phyloP scores from a whole-genome alignment of 2,888 invertebrate genomes.

The Netelia fuscicornis region DNA sequence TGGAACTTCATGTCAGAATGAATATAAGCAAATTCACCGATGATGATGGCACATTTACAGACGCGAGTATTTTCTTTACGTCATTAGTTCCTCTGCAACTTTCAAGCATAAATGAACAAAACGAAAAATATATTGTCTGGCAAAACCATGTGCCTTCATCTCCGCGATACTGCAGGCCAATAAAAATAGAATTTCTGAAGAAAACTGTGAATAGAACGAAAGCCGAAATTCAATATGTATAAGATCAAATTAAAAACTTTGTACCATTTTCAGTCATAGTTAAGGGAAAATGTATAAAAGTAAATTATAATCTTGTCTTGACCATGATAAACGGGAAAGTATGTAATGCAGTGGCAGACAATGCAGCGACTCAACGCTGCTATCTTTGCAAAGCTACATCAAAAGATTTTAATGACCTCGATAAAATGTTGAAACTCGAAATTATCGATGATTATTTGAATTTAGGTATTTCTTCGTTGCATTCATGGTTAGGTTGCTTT shows the following conservation, averaged over 20 bases:
- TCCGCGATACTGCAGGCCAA: constrained; percentile 34
- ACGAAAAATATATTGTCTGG: too few relatives aligned
- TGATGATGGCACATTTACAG: constrained; percentile 19
- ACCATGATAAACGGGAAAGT: constrained; percentile 67
- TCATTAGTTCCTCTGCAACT: constrained; percentile 40
- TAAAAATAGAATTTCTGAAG: too few relatives aligned
- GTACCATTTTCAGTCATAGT: constrained; percentile 60
- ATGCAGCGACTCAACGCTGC: too few relatives aligned
- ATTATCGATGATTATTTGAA: constrained; percentile 20
- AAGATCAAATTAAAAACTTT: constrained; percentile 24
- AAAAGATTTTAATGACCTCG: too few relatives aligned
- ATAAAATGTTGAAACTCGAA: too few relatives aligned
- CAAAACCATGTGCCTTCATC: neutral
- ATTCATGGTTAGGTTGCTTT: too few relatives aligned
- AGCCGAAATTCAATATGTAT: constrained; percentile 22
- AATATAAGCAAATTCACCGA: constrained; percentile 17
- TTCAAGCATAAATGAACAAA: constrained; percentile 15
- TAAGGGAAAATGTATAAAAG: constrained; percentile 59
- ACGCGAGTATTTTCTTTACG: constrained; percentile 40
- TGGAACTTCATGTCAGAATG: constrained; percentile 18
- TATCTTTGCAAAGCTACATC: too few relatives aligned
- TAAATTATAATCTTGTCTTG: constrained; percentile 61
- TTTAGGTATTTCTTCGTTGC: constrained; percentile 66
- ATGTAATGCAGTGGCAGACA: constrained; percentile 53
- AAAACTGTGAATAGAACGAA: too few relatives aligned